phyloP scores from a whole-genome alignment of 2,888 invertebrate genomes.

The Harpalus rufipes region DNA sequence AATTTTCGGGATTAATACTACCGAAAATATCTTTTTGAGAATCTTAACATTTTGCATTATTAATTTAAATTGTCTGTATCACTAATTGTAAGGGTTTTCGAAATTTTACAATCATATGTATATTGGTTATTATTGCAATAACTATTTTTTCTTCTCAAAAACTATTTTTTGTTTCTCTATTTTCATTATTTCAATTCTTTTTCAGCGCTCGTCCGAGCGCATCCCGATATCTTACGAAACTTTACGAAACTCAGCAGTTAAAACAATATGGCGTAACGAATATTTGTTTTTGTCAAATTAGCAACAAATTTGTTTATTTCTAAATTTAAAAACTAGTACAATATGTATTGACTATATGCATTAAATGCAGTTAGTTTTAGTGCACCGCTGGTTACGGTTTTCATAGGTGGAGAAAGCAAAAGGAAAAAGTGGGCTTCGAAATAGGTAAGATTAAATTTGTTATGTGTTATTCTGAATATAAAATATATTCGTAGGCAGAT shows the following conservation, averaged over 20 bases:
- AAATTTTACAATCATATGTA: too few species aligned
- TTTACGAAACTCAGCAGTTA: neutral
- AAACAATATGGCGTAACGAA: neutral
- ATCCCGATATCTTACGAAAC: too few species aligned
- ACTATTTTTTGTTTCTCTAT: too few species aligned
- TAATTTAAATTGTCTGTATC: too few species aligned
- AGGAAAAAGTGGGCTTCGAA: neutral
- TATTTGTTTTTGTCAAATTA: neutral
- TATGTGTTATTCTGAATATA: neutral
- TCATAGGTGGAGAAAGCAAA: neutral
- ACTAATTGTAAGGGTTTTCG: too few species aligned
- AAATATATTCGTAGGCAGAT: too few species aligned
- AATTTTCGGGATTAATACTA: too few species aligned
- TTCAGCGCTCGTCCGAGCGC: neutral
- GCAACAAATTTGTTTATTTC: neutral
- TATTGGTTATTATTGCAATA: too few species aligned
- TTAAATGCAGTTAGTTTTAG: neutral
- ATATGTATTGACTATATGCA: neutral
- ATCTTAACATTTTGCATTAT: too few species aligned
- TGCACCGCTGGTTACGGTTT: neutral
- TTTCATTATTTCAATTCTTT: too few species aligned
- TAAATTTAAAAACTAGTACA: neutral
- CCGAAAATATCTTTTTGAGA: too few species aligned
- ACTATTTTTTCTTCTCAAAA: too few species aligned
- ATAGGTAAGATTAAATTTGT: neutral